These are phyloP conservation scores for Doris montereyensis DNA, from an alignment of 2,888 invertebrate species.

Conservation along the genomic window DNA sequence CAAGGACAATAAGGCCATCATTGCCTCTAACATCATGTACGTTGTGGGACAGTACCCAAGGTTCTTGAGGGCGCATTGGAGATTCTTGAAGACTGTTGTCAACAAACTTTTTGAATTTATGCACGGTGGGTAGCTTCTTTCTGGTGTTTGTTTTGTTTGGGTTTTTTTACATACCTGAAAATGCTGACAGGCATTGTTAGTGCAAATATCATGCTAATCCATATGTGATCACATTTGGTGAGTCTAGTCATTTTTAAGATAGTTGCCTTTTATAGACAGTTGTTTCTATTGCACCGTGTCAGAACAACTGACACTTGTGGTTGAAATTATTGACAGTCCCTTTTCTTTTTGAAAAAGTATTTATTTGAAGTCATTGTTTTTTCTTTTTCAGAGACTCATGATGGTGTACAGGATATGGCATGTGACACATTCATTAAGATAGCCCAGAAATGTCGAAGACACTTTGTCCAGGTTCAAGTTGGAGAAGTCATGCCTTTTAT, in stretches of 20 bases:
- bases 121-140: constrained; percentile 79
- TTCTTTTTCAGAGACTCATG: constrained; percentile 88
- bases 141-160: too few species aligned
- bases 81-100: constrained; percentile 99
- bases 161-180: too few species aligned
- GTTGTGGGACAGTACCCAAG: constrained; percentile 99
- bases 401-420: constrained; percentile 99
- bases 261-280: background rate
- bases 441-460: constrained; percentile 96
- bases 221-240: too few species aligned
- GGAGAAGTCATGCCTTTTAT: constrained; percentile 98
- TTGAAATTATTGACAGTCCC: too few species aligned
- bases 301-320: too few species aligned
- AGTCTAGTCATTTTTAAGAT: too few species aligned
- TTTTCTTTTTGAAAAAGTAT: background rate
- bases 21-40: constrained; percentile 99
- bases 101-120: constrained; percentile 99
- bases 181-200: too few species aligned
- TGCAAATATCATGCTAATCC: too few species aligned
- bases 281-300: background rate
- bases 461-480: constrained; percentile 95
- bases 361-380: background rate
- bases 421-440: constrained; percentile 99
- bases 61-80: constrained; percentile 99
- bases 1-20: constrained; percentile 99